Percentiles rank a stretch among this genome's conserved stretches.
Evolutionary conservation across 2,888 invertebrate genomes (phyloP).

Genomic region (Cepaea hortensis): DNA sequence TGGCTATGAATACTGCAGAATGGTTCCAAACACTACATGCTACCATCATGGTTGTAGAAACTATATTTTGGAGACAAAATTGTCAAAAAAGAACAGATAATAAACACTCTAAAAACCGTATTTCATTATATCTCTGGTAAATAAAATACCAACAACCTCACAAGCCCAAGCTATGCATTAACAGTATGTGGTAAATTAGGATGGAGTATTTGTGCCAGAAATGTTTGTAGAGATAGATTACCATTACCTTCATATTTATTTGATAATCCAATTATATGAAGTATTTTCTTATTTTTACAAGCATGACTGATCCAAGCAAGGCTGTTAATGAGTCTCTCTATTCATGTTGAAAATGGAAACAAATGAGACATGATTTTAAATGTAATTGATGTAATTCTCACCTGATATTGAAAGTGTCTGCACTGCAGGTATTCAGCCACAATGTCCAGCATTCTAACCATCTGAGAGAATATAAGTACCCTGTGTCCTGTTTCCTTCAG

Average conservation of each 20-base stretch:
- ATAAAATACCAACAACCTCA: too few relatives aligned
- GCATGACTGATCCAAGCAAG: too few relatives aligned
- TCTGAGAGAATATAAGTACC: constrained; percentile 98
- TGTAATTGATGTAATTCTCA: constrained; percentile 53
- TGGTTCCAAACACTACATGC: background rate
- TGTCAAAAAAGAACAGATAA: background rate
- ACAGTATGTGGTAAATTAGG: too few relatives aligned
- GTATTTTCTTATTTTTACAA: too few relatives aligned
- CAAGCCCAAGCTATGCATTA: too few relatives aligned
- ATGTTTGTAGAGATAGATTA: too few relatives aligned
- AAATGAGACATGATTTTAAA: background rate
- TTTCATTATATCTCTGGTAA: too few relatives aligned
- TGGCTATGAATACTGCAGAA: too few relatives aligned
- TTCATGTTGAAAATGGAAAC: background rate
- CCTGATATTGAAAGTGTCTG: constrained; percentile 94
- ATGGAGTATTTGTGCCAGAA: too few relatives aligned
- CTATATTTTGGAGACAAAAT: background rate
- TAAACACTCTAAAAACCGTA: too few relatives aligned
- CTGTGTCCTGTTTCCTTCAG: constrained; percentile 96
- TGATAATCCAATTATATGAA: too few relatives aligned
- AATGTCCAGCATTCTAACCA: constrained; percentile 99
- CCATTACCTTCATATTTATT: too few relatives aligned
- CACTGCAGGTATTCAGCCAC: constrained; percentile 95
- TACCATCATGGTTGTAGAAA: background rate
- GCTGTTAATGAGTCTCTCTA: background rate